Evolutionary conservation across 1,140 invertebrate species (phyloP), one percentile per base, ranked within the genome.

Genomic region (Agrilus planipennis): DNA sequence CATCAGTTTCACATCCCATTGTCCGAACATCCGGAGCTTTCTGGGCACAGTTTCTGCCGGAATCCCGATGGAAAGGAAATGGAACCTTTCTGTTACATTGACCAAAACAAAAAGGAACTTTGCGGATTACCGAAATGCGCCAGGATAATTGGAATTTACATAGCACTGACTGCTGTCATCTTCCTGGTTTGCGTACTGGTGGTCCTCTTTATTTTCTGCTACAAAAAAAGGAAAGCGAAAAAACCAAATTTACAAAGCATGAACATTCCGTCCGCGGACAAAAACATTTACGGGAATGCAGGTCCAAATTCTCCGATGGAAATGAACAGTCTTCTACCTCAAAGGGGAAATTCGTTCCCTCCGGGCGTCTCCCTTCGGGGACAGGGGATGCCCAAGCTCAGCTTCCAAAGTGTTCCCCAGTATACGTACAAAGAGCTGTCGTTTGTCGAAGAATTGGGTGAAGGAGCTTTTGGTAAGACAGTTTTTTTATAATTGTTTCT

Each of bases 61-160:
- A 98, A 98, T 68, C 92, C 92, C 11, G 85, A 80, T 25, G 75
- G 77, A 20, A 63, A 71, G 0, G 80, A 87, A 57, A 57, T 62
- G 0, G 76, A 83, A 47, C 94, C 94, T 0, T 98, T 92, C 88
- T 98, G 93, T 65, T 89, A 84, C 48, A 74, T 84, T n/a, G 77
- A 80, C 37, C 69, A 69, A 34, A 73, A 76, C 51, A 72, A 76
- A 42, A 76, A 75, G 52, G 85, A 92, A 60, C 55, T 77, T 32
- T 95, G 90, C 65, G 73, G 84, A 55, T 79, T 95, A 51, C 79
- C 81, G 11, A 81, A 84, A 65, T 95, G 90, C 72, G 75, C 72
- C 14, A 67, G 71, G 37, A 71, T 74, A 55, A 69, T 77, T 32
- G 76, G 75, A 68, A 65, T 75, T 38, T 76, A 70, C 46, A 74